Evolutionary conservation across 2,888 invertebrate species (phyloP).

Genomic region (Agrilus biguttatus): DNA sequence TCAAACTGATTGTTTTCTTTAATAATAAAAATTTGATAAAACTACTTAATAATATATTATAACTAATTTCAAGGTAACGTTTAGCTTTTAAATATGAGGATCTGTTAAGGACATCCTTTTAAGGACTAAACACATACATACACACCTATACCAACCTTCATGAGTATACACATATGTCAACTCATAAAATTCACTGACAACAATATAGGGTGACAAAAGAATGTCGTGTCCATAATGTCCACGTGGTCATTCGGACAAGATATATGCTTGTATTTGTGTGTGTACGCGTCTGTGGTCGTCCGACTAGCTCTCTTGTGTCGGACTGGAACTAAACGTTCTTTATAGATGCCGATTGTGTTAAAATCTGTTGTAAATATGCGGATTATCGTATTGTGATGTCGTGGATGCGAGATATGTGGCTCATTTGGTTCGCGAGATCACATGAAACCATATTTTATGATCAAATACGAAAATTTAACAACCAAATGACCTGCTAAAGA

Average conservation of each 20-base stretch:
- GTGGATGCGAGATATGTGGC: constrained; percentile 9
- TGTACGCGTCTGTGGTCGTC: constrained; percentile 4
- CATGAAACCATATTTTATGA: no score
- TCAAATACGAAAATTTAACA: no score
- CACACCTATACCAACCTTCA: background rate
- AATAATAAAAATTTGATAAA: no score
- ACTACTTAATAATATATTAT: no score
- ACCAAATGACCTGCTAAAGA: no score
- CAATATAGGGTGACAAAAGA: constrained; percentile 1
- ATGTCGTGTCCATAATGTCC: constrained; percentile 8
- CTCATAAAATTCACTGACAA: no score
- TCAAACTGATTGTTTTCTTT: no score
- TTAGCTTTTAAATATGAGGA: no score
- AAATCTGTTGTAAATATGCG: constrained; percentile 13
- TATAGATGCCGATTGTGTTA: constrained; percentile 12
- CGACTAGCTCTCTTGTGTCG: constrained; percentile 8
- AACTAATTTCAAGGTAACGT: no score
- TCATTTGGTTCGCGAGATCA: constrained; percentile 2
- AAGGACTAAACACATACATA: background rate
- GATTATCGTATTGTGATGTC: constrained; percentile 10
- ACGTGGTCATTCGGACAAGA: constrained; percentile 10
- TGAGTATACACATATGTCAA: background rate
- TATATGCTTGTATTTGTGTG: no score
- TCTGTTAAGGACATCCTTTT: no score
- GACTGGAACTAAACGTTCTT: constrained; percentile 13